Evolutionary conservation across 2,888 invertebrate species (phyloP).

Genomic region (Tridacna crocea): DNA sequence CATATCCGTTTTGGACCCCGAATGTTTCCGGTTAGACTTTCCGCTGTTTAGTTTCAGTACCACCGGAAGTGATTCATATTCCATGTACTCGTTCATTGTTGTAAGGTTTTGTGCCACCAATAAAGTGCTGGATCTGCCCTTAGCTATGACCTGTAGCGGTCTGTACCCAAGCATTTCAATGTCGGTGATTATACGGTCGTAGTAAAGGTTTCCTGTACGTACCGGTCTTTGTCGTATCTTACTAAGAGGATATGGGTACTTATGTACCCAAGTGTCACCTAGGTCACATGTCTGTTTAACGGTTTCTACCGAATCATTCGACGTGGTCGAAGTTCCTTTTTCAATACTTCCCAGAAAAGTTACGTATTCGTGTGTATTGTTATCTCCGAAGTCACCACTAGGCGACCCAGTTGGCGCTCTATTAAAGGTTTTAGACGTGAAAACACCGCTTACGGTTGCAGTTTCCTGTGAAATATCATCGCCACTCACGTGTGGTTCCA

Average conservation of each 20-base stretch:
- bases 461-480: constrained; percentile 71
- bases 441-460: constrained; percentile 45
- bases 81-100: constrained; percentile 56
- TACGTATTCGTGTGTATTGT: constrained; percentile 67
- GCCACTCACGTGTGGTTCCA: constrained; percentile 78
- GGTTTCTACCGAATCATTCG: constrained; percentile 46
- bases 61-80: constrained; percentile 73
- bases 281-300: constrained; percentile 75
- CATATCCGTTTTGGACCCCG: constrained; percentile 62
- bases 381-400: constrained; percentile 66
- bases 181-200: constrained; percentile 76
- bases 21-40: constrained; percentile 61
- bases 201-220: constrained; percentile 74
- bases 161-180: constrained; percentile 75
- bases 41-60: constrained; percentile 76
- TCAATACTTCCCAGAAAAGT: constrained; percentile 59
- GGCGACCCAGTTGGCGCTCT: constrained; percentile 69
- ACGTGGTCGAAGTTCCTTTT: constrained; percentile 10
- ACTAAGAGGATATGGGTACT: constrained; percentile 75
- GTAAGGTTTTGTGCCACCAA: constrained; percentile 76
- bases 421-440: constrained; percentile 61
- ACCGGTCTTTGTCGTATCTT: constrained; percentile 70
- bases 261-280: constrained; percentile 78
- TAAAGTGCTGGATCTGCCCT: constrained; percentile 75
- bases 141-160: constrained; percentile 74